Evolutionary conservation across 1,140 invertebrate species (phyloP), one percentile per base, ranked within the genome.

Genomic region (Mactra quadrangularis): DNA sequence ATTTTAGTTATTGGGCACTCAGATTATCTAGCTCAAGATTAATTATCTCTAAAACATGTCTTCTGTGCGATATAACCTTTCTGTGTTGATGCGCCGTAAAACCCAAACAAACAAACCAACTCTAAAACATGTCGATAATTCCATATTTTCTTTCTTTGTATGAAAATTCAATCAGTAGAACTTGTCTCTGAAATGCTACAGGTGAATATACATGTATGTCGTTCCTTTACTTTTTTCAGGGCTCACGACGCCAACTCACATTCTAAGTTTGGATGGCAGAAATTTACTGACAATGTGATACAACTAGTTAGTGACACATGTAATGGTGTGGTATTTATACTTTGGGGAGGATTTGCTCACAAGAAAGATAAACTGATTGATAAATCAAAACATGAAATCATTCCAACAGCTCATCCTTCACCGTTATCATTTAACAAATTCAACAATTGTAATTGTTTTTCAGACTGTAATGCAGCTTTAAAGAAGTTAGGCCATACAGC

Each of bases 291-390:
- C 87, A 90, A 94, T 41, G 94, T 95, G 3, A 95, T 96, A 57
- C 93, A 93, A 72, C 91, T 91, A 50, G 89, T 92, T n/a, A 89
- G 83, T 35, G 84, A 87, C 1, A 35, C 87, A 41, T 83, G 85
- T n/a, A 83, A 88, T 7, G 92, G 93, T n/a, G 92, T 95, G 64
- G 95, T 96, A 0, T 96, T 96, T 87, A 89, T 96, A 3, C 89
- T 96, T 6, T 96, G 95, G 95, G 95, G 95, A 47, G 87, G 93
- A 27, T 95, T 95, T 90, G 95, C 95, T 4, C 94, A 96, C 83
- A 95, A 95, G 84, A 96, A 96, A 89, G 94, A 92, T 66, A 89
- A 87, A 27, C 88, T 94, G n/a, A 93, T 95, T 31, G 92, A 95
- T 85, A 89, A 90, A 89, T 94, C 91, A 38, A 94, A 94, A 83